Percentiles rank a stretch among this genome's conserved stretches.
These are phyloP conservation scores for Denticeps clupeoides DNA, from an alignment of 2,797 vertebrate species.

Conservation along the genomic window DNA sequence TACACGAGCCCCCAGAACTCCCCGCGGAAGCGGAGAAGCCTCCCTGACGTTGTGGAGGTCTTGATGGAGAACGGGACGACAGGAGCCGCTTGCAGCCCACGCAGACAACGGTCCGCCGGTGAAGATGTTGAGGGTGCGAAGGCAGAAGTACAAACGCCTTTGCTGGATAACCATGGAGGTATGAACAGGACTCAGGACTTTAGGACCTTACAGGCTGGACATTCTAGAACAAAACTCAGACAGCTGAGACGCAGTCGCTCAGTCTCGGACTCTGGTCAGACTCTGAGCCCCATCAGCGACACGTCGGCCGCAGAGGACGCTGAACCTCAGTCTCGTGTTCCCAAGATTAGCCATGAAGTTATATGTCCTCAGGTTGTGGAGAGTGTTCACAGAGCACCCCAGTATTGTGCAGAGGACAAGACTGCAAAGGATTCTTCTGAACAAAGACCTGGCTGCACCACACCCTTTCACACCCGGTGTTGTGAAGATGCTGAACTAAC, in stretches of 20 bases:
- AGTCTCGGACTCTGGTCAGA: conserved; percentile 18
- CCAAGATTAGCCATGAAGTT: conserved; percentile 39
- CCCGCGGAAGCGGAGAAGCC: conserved; percentile 41
- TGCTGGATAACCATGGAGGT: too few relatives aligned
- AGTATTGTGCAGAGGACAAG: conserved; percentile 21
- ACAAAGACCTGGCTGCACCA: too few relatives aligned
- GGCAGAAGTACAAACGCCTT: too few relatives aligned
- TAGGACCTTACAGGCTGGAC: conserved; percentile 31
- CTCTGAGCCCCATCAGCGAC: conserved; percentile 16
- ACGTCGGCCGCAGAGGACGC: conserved; percentile 8
- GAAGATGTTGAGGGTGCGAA: too few relatives aligned
- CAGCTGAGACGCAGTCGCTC: background rate
- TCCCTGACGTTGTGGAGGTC: conserved; percentile 51
- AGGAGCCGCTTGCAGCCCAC: too few relatives aligned
- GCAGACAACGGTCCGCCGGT: too few relatives aligned
- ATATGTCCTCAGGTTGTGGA: conserved; percentile 47
- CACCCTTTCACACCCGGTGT: too few relatives aligned
- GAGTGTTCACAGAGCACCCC: conserved; percentile 33
- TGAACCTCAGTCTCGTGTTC: conserved; percentile 5
- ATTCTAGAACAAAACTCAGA: conserved; percentile 11
- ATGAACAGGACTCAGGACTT: conserved; percentile 13
- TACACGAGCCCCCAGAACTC: conserved; percentile 34
- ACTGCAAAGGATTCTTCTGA: too few relatives aligned
- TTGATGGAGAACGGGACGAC: conserved; percentile 40
- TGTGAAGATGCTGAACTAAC: too few relatives aligned